phyloP scores from a whole-genome alignment of 2,888 invertebrate genomes.

The Calameuta idolon region DNA sequence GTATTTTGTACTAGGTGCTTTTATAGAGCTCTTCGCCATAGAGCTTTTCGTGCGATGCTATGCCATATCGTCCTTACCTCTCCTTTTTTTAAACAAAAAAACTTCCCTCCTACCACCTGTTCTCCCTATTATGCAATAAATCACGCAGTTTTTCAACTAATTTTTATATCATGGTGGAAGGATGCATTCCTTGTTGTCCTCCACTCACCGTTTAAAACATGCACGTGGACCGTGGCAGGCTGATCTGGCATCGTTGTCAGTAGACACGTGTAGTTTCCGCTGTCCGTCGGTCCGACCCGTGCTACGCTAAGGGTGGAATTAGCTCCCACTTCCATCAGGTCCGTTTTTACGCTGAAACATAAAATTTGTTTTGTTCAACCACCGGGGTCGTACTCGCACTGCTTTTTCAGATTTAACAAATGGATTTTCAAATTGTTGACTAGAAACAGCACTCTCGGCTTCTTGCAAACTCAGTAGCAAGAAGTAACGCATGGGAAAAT shows the following conservation, averaged over 20 bases:
- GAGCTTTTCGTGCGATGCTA: not conserved
- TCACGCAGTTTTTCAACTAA: too few species aligned
- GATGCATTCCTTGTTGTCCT: not conserved
- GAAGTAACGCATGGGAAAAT: constrained; percentile 19
- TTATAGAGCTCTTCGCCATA: not conserved
- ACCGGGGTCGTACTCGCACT: not conserved
- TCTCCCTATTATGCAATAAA: too few species aligned
- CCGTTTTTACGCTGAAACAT: constrained; percentile 67
- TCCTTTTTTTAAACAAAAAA: too few species aligned
- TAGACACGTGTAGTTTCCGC: constrained; percentile 70
- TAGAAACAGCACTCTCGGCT: not conserved
- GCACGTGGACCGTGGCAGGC: constrained; percentile 68
- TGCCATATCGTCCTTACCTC: too few species aligned
- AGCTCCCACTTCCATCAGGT: constrained; percentile 68
- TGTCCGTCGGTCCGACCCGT: constrained; percentile 67
- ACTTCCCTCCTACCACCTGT: too few species aligned
- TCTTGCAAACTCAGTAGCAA: not conserved
- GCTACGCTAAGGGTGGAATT: constrained; percentile 69
- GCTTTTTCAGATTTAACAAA: not conserved
- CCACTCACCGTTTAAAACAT: constrained; percentile 69
- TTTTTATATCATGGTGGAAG: too few species aligned
- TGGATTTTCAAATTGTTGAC: not conserved
- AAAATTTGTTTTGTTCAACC: not conserved
- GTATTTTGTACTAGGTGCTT: not conserved
- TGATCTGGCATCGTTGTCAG: constrained; percentile 66